Percentiles rank a stretch among this genome's conserved stretches.
These are phyloP conservation scores for Camelus bactrianus DNA, from an alignment of 2,113 vertebrate genomes.

Conservation along the genomic window DNA sequence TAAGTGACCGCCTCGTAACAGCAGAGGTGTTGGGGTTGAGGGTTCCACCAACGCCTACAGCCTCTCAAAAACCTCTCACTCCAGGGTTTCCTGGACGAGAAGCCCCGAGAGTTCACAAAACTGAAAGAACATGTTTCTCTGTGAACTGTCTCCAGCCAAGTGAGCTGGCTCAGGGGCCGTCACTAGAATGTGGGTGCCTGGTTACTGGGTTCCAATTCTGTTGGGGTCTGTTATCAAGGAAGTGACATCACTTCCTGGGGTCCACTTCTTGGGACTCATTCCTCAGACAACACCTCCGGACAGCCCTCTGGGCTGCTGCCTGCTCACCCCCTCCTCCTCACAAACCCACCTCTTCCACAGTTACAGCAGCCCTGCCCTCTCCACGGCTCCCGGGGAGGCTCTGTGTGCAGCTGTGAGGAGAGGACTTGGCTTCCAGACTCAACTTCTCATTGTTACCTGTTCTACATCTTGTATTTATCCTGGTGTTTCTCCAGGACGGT, in stretches of 20 bases:
- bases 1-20: background rate
- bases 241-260: background rate
- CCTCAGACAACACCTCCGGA: background rate
- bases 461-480: background rate
- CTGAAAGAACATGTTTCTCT: background rate
- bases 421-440: background rate
- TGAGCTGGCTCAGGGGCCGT: background rate
- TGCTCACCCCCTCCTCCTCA: background rate
- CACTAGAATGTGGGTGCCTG: background rate
- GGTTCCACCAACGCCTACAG: rapidly evolving
- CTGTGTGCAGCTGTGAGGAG: background rate
- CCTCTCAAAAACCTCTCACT: background rate
- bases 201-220: background rate
- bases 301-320: too few species aligned
- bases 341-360: rapidly evolving
- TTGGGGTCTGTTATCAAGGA: background rate
- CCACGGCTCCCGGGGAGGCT: rapidly evolving
- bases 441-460: background rate
- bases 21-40: rapidly evolving
- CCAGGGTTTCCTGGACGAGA: background rate
- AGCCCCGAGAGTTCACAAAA: rapidly evolving
- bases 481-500: background rate
- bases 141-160: background rate
- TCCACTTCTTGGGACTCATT: background rate
- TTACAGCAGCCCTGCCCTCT: too few species aligned